phyloP scores from a whole-genome alignment of 1,140 invertebrate species.

The Drosophila sturtevanti region DNA sequence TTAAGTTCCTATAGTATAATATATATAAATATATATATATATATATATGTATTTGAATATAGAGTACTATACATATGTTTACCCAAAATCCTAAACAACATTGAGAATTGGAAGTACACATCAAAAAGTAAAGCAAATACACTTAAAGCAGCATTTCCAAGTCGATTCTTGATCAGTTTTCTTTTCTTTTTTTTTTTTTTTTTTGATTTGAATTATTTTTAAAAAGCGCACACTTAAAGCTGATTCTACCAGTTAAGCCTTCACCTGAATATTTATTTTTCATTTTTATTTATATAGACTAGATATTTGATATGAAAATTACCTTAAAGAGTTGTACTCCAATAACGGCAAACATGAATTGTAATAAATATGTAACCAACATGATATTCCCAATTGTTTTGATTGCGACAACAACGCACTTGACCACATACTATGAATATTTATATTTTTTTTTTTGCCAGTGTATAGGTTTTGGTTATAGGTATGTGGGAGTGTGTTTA shows the following conservation, averaged over 20 bases:
- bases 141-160: conserved; percentile 49
- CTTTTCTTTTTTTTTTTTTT: conserved; percentile 3
- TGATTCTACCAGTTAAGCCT: conserved; percentile 55
- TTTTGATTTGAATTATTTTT: not conserved
- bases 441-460: conserved; percentile 52
- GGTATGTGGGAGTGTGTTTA: conserved; percentile 19
- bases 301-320: conserved; percentile 83
- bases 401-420: conserved; percentile 99
- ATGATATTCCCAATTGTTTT: conserved; percentile 99
- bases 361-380: conserved; percentile 99
- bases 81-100: conserved; percentile 26
- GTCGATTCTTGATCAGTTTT: conserved; percentile 26
- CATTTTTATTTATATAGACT: conserved; percentile 27
- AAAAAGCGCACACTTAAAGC: conserved; percentile 72
- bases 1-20: not conserved
- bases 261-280: conserved; percentile 31
- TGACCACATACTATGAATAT: conserved; percentile 94
- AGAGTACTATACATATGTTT: conserved; percentile 14
- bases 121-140: conserved; percentile 63
- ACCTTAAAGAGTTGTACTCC: conserved; percentile 99
- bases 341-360: conserved; percentile 99
- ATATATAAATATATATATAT: no score
- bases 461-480: conserved; percentile 52
- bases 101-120: conserved; percentile 25
- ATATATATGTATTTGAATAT: no score